Base-by-base conservation (phyloP, 2,113 vertebrate species). In the Sapayoa aenigma region DNA sequence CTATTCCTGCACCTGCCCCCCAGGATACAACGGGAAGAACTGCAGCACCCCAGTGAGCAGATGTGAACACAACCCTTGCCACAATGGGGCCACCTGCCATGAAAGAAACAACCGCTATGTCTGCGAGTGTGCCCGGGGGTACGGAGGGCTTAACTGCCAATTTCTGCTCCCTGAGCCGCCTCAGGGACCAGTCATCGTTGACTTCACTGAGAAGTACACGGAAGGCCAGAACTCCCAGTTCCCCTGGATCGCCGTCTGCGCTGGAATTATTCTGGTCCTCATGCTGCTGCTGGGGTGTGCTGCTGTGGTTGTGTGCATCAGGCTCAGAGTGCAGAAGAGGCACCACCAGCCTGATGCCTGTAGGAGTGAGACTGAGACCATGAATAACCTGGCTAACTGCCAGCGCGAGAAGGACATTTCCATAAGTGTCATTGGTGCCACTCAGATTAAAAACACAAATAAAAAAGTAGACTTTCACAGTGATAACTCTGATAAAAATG, bases 371-470 rank as follows among this genome's bases (percentile, higher is more conserved):
- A 98, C 98, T 0, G 99, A 99, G 96, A 99, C 99, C 88, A 99
- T 99, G 99, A 99, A 99, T 97, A 99, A 99, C 97, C 96, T 99
- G 95, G 98, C 99, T 30, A 99, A 98, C 93, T 98, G 99, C 96
- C 99, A 99, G 71, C 98, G 98, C 0, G 99, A 99, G 94, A 99
- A 99, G 96, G 99, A 99, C 96, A 96, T 99, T 88, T 98, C 98
- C 5, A 95, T 99, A 58, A 98, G 98, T 89, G 98, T 99, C 91
- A 98, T 99, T 24, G 98, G 98, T 92, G 96, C 99, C 62, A 98
- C 98, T 6, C 99, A 99, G 91, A 98, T 99, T 91, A 99, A 99
- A 98, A 99, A 99, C 97, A 99, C 98, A 42, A 99, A 99, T 96
- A 99, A 99, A 97, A 99, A 99, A 97, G 98, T 97, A 42, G 99